Conservation (phyloP, 2,797 vertebrate species). For the Bryconaethiops microstoma region DNA sequence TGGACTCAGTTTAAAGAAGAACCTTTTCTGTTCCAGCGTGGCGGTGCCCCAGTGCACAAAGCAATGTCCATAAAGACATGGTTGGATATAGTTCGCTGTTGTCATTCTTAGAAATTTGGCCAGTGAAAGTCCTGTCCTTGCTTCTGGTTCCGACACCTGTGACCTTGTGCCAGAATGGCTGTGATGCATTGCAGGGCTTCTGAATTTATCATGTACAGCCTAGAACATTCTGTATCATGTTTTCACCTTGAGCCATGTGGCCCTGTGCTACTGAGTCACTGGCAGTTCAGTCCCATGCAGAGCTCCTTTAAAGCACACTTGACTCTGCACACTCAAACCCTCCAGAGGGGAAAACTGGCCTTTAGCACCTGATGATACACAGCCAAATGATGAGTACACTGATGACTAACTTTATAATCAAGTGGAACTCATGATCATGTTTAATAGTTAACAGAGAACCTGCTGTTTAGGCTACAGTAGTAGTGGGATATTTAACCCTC, state of each 20-base stretch:
- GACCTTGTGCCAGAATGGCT: not conserved
- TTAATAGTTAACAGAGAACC: conserved; percentile 10
- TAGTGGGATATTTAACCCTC: not conserved
- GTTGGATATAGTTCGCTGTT: not conserved
- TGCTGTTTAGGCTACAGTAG: not conserved
- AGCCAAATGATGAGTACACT: not conserved
- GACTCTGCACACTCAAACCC: conserved; percentile 9
- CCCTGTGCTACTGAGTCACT: not conserved
- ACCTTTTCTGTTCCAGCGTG: no score
- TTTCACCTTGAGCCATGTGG: conserved; percentile 9
- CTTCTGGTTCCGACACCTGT: not conserved
- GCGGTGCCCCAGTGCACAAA: no score
- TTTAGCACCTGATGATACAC: conserved; percentile 29
- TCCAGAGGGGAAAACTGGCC: not conserved
- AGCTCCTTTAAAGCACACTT: conserved; percentile 29
- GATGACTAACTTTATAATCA: conserved; percentile 30
- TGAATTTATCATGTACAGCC: conserved; percentile 19
- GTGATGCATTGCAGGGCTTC: conserved; percentile 14
- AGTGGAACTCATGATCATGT: conserved; percentile 12
- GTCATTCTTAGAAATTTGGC: not conserved
- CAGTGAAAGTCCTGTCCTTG: not conserved
- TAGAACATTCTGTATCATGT: conserved; percentile 5
- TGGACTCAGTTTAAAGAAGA: no score
- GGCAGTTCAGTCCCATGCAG: not conserved
- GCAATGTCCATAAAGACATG: no score